Conservation (phyloP, 2,113 vertebrate genomes). For the Hepsetus odoe region DNA sequence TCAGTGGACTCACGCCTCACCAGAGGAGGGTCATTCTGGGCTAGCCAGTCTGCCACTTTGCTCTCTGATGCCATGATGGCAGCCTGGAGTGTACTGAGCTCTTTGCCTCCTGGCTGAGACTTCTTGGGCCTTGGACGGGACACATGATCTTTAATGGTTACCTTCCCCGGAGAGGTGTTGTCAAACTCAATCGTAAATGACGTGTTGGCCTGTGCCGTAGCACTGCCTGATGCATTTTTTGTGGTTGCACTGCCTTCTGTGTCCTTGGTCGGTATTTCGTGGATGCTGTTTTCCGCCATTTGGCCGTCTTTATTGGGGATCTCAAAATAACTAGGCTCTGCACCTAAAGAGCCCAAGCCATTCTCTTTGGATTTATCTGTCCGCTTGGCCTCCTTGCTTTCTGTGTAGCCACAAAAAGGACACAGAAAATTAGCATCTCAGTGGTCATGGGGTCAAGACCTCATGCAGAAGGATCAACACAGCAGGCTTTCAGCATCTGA, state of each 20-base stretch:
- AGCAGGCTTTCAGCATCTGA: slow-evolving; percentile 25
- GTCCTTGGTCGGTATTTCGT: slow-evolving; percentile 96
- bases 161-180: slow-evolving; percentile 92
- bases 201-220: slow-evolving; percentile 88
- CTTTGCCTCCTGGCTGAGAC: slow-evolving; percentile 77
- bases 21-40: slow-evolving; percentile 93
- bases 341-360: slow-evolving; percentile 79
- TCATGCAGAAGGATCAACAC: slow-evolving; percentile 32
- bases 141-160: slow-evolving; percentile 97
- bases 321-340: slow-evolving; percentile 93
- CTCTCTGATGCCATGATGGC: slow-evolving; percentile 96
- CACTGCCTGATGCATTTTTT: slow-evolving; percentile 63
- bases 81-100: slow-evolving; percentile 90
- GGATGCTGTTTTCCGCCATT: slow-evolving; percentile 83
- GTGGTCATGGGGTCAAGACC: slow-evolving; percentile 46
- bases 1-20: slow-evolving; percentile 89
- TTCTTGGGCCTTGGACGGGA: slow-evolving; percentile 89
- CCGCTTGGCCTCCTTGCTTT: slow-evolving; percentile 83
- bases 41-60: slow-evolving; percentile 98
- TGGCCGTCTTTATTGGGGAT: slow-evolving; percentile 93
- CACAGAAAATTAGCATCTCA: slow-evolving; percentile 24
- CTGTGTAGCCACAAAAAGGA: slow-evolving; percentile 60
- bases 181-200: slow-evolving; percentile 99
- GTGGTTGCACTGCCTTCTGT: slow-evolving; percentile 78
- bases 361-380: slow-evolving; percentile 84